Percentiles rank a stretch among this genome's conserved stretches.
These are phyloP conservation scores for Nipponacmea schrenckii DNA, from an alignment of 2,888 invertebrate species.

Conservation along the genomic window DNA sequence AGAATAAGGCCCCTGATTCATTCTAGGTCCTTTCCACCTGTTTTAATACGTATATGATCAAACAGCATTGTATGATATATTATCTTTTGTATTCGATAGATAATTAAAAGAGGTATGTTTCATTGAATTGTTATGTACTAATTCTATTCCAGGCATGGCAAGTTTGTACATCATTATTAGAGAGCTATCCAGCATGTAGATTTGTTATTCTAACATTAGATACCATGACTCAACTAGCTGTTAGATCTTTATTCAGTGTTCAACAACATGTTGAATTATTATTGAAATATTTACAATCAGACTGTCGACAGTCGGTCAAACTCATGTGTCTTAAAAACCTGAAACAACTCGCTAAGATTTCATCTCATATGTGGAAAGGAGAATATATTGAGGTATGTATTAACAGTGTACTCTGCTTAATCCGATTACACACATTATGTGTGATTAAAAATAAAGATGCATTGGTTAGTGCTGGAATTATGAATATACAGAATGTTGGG, in stretches of 20 bases:
- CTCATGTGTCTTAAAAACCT: conserved; percentile 77
- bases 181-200: conserved; percentile 82
- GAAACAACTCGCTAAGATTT: conserved; percentile 77
- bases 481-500: no score
- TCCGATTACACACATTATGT: no score
- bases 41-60: no score
- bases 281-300: conserved; percentile 76
- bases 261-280: conserved; percentile 83
- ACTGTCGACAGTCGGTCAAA: conserved; percentile 79
- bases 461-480: no score
- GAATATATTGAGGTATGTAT: conserved; percentile 68
- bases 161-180: conserved; percentile 79
- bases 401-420: neutral
- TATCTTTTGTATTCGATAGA: no score
- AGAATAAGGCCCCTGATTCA: no score
- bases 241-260: conserved; percentile 88
- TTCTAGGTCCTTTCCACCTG: no score
- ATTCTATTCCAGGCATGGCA: conserved; percentile 74
- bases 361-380: conserved; percentile 83
- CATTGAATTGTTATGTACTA: no score
- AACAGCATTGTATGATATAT: no score
- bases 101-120: no score
- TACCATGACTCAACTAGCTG: conserved; percentile 87
- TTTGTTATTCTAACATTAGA: conserved; percentile 85
- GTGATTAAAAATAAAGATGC: no score